These are phyloP conservation scores for Tapirus terrestris DNA, from an alignment of 2,113 vertebrate genomes.

Conservation along the genomic window DNA sequence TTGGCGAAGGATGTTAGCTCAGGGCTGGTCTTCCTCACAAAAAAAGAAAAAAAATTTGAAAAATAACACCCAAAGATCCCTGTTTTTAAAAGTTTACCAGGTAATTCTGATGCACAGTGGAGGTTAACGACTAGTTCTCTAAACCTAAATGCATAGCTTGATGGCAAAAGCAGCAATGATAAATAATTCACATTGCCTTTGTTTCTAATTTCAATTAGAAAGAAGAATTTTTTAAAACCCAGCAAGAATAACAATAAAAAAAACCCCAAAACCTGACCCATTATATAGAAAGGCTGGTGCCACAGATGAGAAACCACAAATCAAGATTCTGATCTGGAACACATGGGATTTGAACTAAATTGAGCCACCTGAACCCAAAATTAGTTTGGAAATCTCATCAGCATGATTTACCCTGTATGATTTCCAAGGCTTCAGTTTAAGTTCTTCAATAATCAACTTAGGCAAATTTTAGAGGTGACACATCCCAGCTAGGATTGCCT, in stretches of 20 bases:
- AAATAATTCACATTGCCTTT: neutral
- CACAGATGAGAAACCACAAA: slow-evolving; percentile 45
- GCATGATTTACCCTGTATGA: neutral
- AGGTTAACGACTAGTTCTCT: neutral
- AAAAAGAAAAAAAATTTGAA: neutral
- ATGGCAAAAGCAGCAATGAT: neutral
- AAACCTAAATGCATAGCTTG: neutral
- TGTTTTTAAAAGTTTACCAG: neutral
- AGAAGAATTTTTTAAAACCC: neutral
- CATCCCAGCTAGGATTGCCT: neutral
- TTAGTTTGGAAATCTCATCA: slow-evolving; percentile 53
- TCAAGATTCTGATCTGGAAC: slow-evolving; percentile 33
- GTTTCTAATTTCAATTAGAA: slow-evolving; percentile 50
- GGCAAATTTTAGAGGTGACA: slow-evolving; percentile 7
- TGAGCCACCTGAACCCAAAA: slow-evolving; percentile 59
- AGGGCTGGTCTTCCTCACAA: too few species aligned
- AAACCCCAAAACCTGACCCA: neutral
- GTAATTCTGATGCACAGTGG: neutral
- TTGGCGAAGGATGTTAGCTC: too few species aligned
- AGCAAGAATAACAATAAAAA: neutral
- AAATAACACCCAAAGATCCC: neutral
- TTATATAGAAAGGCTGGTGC: neutral
- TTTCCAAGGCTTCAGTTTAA: slow-evolving; percentile 39
- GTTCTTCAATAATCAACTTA: slow-evolving; percentile 39
- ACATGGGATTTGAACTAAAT: slow-evolving; percentile 41